phyloP scores from a whole-genome alignment of 2,888 invertebrate species.

The Octodonta nipae region DNA sequence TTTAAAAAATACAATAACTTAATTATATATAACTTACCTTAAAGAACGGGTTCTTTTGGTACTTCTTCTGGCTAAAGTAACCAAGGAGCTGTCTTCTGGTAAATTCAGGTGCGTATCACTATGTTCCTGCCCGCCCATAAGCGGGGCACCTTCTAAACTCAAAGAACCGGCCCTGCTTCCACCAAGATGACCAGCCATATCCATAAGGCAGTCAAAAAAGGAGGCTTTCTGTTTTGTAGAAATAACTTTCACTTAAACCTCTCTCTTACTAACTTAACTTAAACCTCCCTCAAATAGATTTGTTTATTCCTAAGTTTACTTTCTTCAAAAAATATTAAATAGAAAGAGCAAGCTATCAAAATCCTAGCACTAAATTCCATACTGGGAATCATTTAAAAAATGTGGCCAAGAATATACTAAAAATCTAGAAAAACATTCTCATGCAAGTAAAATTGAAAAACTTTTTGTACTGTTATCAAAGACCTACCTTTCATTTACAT shows the following conservation, averaged over 20 bases:
- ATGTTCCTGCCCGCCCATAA: slow-evolving; percentile 32
- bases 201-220: slow-evolving; percentile 91
- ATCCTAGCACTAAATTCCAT: too few species aligned
- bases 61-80: slow-evolving; percentile 55
- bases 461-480: too few species aligned
- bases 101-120: slow-evolving; percentile 27
- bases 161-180: slow-evolving; percentile 57
- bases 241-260: slow-evolving; percentile 26
- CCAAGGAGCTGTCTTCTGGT: slow-evolving; percentile 49
- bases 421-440: too few species aligned
- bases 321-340: too few species aligned
- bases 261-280: not conserved
- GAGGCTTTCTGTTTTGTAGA: slow-evolving; percentile 68
- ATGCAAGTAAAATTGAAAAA: too few species aligned
- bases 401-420: too few species aligned
- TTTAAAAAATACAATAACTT: too few species aligned
- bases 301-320: too few species aligned
- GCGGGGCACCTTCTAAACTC: slow-evolving; percentile 49
- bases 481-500: too few species aligned
- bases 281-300: too few species aligned
- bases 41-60: slow-evolving; percentile 53
- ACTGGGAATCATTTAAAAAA: too few species aligned
- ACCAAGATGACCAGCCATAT: slow-evolving; percentile 68
- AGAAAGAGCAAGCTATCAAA: too few species aligned
- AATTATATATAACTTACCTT: slow-evolving; percentile 39